phyloP scores from a whole-genome alignment of 2,113 vertebrate genomes.

The Ceyx margarethae region DNA sequence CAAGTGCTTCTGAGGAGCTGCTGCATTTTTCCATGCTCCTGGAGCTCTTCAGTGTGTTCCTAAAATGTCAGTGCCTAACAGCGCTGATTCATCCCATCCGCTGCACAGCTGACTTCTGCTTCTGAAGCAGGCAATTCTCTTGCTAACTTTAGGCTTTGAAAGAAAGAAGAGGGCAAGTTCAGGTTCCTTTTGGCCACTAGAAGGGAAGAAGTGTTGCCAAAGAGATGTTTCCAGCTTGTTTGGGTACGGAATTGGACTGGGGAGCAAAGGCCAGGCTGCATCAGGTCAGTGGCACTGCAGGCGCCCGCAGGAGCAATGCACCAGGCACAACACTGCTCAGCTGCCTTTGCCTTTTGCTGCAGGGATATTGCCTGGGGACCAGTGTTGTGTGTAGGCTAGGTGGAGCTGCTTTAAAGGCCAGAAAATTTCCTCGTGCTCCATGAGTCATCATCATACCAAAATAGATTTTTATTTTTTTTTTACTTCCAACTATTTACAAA shows the following conservation, averaged over 20 bases:
- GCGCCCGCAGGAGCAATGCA: neutral
- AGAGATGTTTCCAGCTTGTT: neutral
- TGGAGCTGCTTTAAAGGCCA: neutral
- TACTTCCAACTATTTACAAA: constrained; percentile 45
- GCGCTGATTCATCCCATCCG: neutral
- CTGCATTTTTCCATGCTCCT: neutral
- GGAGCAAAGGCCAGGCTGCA: neutral
- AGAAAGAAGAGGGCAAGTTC: neutral
- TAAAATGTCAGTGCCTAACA: neutral
- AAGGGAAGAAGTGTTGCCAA: neutral
- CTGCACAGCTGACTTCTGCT: neutral
- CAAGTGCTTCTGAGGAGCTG: neutral
- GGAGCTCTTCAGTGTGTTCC: neutral
- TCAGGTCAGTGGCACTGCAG: neutral
- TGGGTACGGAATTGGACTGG: neutral
- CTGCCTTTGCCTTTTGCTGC: neutral
- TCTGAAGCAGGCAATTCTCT: neutral
- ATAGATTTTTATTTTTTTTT: neutral
- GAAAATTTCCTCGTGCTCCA: neutral
- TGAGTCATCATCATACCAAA: constrained; percentile 37
- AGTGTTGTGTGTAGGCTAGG: neutral
- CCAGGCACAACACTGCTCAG: neutral
- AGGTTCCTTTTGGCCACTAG: neutral
- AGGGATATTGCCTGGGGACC: neutral
- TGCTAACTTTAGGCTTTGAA: neutral